A percentile compares a stretch with the other conserved stretches of the same genome.
Conservation (phyloP, 2,113 vertebrate species). For the Pongo abelii region DNA sequence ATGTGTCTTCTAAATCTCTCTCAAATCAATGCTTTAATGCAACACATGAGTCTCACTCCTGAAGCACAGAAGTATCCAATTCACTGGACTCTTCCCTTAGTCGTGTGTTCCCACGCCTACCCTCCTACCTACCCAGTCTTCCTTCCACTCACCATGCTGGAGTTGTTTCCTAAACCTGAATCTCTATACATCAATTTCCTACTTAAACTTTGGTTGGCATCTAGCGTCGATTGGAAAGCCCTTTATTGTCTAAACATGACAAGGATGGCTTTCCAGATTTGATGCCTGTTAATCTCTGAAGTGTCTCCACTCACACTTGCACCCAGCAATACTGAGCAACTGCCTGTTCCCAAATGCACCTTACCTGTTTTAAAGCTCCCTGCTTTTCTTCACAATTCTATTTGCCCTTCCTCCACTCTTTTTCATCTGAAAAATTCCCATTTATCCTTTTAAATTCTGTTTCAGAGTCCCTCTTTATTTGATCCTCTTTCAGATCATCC, state of each 20-base stretch:
- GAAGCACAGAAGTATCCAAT: background rate
- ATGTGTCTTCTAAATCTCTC: background rate
- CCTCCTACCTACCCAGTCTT: background rate
- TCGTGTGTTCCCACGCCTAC: background rate
- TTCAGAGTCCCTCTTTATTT: background rate
- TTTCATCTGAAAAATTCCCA: background rate
- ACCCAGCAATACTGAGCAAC: background rate
- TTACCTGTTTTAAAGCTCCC: background rate
- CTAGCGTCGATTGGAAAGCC: background rate
- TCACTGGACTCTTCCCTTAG: background rate
- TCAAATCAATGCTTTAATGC: background rate
- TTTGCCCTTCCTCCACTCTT: background rate
- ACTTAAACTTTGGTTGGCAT: background rate
- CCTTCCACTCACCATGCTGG: background rate
- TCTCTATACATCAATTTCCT: background rate
- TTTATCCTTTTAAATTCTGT: background rate
- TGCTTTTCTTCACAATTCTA: background rate
- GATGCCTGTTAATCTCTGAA: background rate
- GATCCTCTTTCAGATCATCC: background rate
- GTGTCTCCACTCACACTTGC: background rate
- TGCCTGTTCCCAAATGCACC: background rate
- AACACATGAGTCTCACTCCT: background rate
- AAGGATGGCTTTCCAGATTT: background rate
- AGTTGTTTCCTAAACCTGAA: background rate
- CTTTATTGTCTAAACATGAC: background rate